Evolutionary conservation across 2,113 vertebrate species (phyloP), one percentile per base, ranked within the genome.

Genomic region (Macrotis lagotis): DNA sequence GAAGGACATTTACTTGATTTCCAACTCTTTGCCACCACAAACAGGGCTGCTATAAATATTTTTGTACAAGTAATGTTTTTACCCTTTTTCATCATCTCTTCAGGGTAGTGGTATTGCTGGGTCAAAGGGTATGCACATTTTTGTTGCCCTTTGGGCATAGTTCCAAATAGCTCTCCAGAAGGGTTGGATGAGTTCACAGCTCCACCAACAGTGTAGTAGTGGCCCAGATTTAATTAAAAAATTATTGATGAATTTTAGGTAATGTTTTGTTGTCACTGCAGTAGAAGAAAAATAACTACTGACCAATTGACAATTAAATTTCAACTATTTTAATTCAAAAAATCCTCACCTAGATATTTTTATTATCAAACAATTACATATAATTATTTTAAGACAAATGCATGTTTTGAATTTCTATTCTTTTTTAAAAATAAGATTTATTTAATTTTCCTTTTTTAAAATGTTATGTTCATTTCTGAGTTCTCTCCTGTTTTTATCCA

Each of bases 381-480:
- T 91, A 95, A 93, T 88, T 90, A 92, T 88, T 8, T 94, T 48
- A 52, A 90, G 48, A 90, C 7, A 96, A 96, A 96, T 91, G 12
- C 0, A 16, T 96, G 8, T 48, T 94, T 51, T 7, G 88, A 93
- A 91, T 91, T 91, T 19, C 90, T 94, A 51, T n/a, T 44, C 55
- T 96, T 93, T 88, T 95, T 90, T 90, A 48, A 90, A 25, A 59
- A 31, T 59, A 44, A 44, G 37, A 83, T 83, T 83, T 19, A 74
- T 44, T 44, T 53, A 25, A 53, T 83, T 66, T 74, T 83, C 44
- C 4, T 44, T n/a, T 83, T 59, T 44, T 44, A 22, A 83, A n/a
- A 83, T 83, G 25, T 44, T 44, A 44, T 44, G n/a, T 66, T 83
- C 16, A 83, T 3, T 44, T n/a, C n/a, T 83, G 16, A 83, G 5